Evolutionary conservation across 2,888 invertebrate genomes (phyloP), one percentile per base, ranked within the genome.

Genomic region (Agrotis ipsilon): DNA sequence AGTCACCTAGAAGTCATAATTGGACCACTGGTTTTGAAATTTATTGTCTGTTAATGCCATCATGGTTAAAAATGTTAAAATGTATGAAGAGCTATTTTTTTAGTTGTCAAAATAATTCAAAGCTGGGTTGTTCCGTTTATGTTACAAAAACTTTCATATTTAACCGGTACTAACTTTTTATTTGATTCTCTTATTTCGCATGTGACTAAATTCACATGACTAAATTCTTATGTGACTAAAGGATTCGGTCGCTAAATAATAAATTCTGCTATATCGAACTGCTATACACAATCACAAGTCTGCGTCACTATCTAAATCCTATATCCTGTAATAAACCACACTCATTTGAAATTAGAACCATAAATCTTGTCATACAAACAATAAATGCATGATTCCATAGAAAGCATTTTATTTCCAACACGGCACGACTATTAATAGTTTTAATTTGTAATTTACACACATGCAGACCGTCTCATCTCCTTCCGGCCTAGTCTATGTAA

Each of bases 381-480:
- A 82, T 72, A 82, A 78, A 66, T 58, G 66, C 72, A 72, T 77
- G 74, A 74, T 80, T 80, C 81, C 75, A 72, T 65, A 83, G 83
- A 80, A 83, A 59, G 65, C 63, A 64, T 78, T 83, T 80, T 78
- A 83, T 80, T 80, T 73, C 69, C 59, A 71, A 52, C 79, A 75
- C 68, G 64, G 32, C 16, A 19, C 7, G 76, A 82, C 85, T 83
- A 80, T 85, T 85, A 82, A 83, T 85, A 80, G 81, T 72, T 76
- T 86, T 80, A 77, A 86, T 86, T 87, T 83, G 68, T 87, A 86
- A 87, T 84, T 86, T 81, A 81, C 83, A 74, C 84, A 74, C 87
- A 87, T 72, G 75, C 65, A 52, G 68, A 55, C 70, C 65, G 87
- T 87, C 87, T 85, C 83, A 75, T 74, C 74, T 77, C 69, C 74